These are phyloP conservation scores for Amitus sp. DNA, from an alignment of 2,888 invertebrate species.

Conservation along the genomic window DNA sequence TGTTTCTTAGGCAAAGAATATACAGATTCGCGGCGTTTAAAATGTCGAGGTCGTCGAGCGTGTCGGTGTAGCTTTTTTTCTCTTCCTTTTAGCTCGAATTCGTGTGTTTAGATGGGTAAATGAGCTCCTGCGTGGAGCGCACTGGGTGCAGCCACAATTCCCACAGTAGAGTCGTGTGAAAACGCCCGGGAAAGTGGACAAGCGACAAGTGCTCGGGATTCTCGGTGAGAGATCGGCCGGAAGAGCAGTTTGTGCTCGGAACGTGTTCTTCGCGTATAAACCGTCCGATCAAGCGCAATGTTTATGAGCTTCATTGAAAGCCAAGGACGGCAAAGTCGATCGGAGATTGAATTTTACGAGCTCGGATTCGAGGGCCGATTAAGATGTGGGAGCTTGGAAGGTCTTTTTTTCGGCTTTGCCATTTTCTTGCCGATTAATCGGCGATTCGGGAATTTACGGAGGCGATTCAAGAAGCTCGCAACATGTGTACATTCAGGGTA, in stretches of 20 bases:
- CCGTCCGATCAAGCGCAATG: conserved; percentile 14
- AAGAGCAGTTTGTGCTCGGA: conserved; percentile 34
- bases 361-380: not conserved
- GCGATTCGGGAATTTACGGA: too few relatives aligned
- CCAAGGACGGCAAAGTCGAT: conserved; percentile 23
- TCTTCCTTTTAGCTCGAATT: not conserved
- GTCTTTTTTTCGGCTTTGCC: not conserved
- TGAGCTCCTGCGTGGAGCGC: conserved; percentile 33
- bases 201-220: conserved; percentile 50
- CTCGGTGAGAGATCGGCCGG: conserved; percentile 41
- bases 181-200: conserved; percentile 53
- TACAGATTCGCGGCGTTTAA: too few relatives aligned
- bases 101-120: conserved; percentile 52
- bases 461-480: not conserved
- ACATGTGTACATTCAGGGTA: conserved; percentile 36
- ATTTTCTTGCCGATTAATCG: not conserved
- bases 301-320: conserved; percentile 6
- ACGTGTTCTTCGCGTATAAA: conserved; percentile 26
- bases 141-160: conserved; percentile 55
- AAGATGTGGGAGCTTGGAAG: not conserved
- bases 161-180: conserved; percentile 60
- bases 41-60: too few relatives aligned
- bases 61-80: too few relatives aligned
- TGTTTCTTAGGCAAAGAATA: too few relatives aligned
- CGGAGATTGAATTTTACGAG: conserved; percentile 1